Evolutionary conservation across 2,113 vertebrate species (phyloP).

Genomic region (Caranx ignobilis): DNA sequence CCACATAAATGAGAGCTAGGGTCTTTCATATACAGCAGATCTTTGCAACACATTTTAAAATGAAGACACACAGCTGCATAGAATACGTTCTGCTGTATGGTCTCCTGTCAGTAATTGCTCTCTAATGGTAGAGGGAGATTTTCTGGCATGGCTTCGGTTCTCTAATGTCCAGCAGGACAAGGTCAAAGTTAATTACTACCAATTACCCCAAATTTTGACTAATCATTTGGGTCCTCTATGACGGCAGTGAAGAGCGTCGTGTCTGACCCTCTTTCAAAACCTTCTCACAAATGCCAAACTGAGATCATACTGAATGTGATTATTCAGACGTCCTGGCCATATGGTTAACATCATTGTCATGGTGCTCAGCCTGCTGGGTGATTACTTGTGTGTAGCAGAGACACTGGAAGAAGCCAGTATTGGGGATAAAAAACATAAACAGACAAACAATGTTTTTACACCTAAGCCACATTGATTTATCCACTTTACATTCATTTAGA

Average conservation of each 20-base stretch:
- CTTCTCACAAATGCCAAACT: constrained; percentile 29
- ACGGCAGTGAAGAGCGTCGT: constrained; percentile 42
- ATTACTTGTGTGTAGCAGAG: constrained; percentile 15
- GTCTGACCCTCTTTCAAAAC: constrained; percentile 42
- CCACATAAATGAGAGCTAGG: background rate
- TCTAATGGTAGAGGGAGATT: constrained; percentile 44
- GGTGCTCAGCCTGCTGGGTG: constrained; percentile 13
- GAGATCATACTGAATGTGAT: constrained; percentile 42
- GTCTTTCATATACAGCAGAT: constrained; percentile 5
- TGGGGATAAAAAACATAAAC: background rate
- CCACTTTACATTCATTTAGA: background rate
- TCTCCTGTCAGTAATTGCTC: constrained; percentile 52
- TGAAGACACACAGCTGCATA: constrained; percentile 23
- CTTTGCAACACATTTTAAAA: constrained; percentile 19
- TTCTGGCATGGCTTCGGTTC: constrained; percentile 50
- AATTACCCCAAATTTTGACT: constrained; percentile 69
- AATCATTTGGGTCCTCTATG: constrained; percentile 51
- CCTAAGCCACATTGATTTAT: background rate
- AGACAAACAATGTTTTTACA: background rate
- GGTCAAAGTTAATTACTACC: constrained; percentile 70
- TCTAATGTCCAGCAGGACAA: constrained; percentile 60
- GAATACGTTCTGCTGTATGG: constrained; percentile 15
- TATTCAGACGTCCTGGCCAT: constrained; percentile 33
- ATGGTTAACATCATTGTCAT: constrained; percentile 38
- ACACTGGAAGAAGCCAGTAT: background rate